These are phyloP conservation scores for Hypena proboscidalis DNA, from an alignment of 2,888 invertebrate species.

Conservation along the genomic window DNA sequence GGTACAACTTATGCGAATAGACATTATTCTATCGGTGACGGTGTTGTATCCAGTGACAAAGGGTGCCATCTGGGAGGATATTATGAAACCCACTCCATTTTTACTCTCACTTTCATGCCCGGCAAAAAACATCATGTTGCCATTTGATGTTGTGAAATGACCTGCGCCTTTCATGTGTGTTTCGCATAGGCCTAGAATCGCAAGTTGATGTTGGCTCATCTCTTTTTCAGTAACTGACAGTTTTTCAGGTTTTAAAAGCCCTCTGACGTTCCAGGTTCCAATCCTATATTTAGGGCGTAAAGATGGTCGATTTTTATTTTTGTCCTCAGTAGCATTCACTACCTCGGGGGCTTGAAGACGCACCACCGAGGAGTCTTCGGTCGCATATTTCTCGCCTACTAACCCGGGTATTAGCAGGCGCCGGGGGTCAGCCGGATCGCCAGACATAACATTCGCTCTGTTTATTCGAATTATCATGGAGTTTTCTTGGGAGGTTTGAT, in stretches of 20 bases:
- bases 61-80: slow-evolving; percentile 4
- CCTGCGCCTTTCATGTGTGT: slow-evolving; percentile 17
- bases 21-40: too few species aligned
- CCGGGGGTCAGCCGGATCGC: slow-evolving; percentile 4
- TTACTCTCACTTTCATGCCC: slow-evolving; percentile 12
- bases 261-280: slow-evolving; percentile 14
- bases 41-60: slow-evolving; percentile 17
- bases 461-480: too few species aligned
- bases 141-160: slow-evolving; percentile 8
- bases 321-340: slow-evolving; percentile 1
- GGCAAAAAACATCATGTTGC: slow-evolving; percentile 19
- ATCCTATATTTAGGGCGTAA: slow-evolving; percentile 1
- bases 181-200: slow-evolving; percentile 6
- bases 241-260: slow-evolving; percentile 5
- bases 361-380: too few species aligned
- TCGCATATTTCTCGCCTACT: too few species aligned
- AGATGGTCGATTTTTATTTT: background rate
- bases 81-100: slow-evolving; percentile 18
- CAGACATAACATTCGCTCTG: too few species aligned
- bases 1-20: too few species aligned
- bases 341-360: too few species aligned
- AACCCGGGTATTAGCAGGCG: background rate
- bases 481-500: too few species aligned
- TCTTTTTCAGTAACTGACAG: slow-evolving; percentile 9
- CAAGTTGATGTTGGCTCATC: background rate